Evolutionary conservation across 2,888 invertebrate genomes (phyloP).

Genomic region (Oeneis ivallda): DNA sequence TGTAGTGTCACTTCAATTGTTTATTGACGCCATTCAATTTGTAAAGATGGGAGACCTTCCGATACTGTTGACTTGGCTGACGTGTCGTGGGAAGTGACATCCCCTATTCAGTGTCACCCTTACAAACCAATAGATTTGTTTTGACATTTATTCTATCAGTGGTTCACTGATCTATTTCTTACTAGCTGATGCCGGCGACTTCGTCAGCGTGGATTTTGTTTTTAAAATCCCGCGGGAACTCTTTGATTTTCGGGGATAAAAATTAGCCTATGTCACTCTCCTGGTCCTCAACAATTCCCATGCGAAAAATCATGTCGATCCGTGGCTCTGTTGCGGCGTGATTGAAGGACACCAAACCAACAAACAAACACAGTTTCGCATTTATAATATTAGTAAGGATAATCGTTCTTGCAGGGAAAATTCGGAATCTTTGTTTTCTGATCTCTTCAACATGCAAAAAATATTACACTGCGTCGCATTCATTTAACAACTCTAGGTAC

Average conservation of each 20-base stretch:
- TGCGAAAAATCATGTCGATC: no score
- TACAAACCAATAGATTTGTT: neutral
- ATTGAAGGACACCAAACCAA: no score
- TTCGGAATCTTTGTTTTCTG: neutral
- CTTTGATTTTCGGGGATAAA: no score
- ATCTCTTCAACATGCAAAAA: neutral
- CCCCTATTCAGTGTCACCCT: slow-evolving; percentile 10
- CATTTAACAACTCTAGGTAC: no score
- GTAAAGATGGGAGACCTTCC: slow-evolving; percentile 18
- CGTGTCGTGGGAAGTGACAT: slow-evolving; percentile 8
- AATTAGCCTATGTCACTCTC: no score
- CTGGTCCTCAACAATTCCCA: no score
- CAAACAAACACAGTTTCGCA: no score
- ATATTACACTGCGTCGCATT: neutral
- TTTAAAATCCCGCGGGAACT: no score
- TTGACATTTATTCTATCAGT: neutral
- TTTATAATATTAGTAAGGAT: no score
- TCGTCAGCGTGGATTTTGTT: no score
- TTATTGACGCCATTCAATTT: slow-evolving; percentile 33
- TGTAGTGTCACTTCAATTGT: slow-evolving; percentile 33
- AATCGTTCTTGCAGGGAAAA: neutral
- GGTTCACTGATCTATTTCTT: neutral
- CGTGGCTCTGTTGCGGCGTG: no score
- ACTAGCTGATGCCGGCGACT: no score
- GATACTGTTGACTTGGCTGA: slow-evolving; percentile 10